Base-by-base conservation (phyloP, 2,888 invertebrate species). In the Esperia sulphurella region DNA sequence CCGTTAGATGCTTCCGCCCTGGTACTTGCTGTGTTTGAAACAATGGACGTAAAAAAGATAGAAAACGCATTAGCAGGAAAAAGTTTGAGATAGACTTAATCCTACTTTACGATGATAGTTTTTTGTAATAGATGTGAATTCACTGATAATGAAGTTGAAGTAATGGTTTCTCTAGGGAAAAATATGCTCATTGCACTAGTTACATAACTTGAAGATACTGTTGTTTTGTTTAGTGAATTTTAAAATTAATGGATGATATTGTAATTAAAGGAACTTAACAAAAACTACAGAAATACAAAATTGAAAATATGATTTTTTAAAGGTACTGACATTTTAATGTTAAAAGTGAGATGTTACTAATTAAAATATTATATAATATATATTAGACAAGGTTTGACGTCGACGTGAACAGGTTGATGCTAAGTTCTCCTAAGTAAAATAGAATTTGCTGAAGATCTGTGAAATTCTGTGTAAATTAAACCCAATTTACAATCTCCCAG, bases 1-100 rank as follows among this genome's bases (percentile, higher is more conserved):
- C 55, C 58, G 50, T 57, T 55, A 55, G 45, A 52, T 55, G 52
- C 52, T 51, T 47, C 42, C 43, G 45, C 45, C 40, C 37, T 40
- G 29, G 43, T 48, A 40, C 43, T 40, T 35, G 33, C 33, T 37
- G 21, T 3, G 21, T n/a, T 35, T 43, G 37, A 45, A 51, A 49
- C 46, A 53, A 47, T 48, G 43, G 38, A 14, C 33, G n/a, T 41
- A 49, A 52, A 48, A 52, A 51, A 50, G 46, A 47, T 47, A 45
- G 51, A 45, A 48, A 48, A 51, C 48, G 43, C 48, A 51, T 48
- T 51, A 48, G 43, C 30, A 45, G 40, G 35, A 45, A 48, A 51
- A 51, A 46, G 48, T 40, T 39, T n/a, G 35, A 47, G 45, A 48
- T 45, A 29, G 29, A 8, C 37, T 31, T 45, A 51, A 48, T 45